A percentile compares a stretch with the other conserved stretches of the same genome.
Conservation (phyloP, 2,888 invertebrate genomes). For the Cinara cedri region DNA sequence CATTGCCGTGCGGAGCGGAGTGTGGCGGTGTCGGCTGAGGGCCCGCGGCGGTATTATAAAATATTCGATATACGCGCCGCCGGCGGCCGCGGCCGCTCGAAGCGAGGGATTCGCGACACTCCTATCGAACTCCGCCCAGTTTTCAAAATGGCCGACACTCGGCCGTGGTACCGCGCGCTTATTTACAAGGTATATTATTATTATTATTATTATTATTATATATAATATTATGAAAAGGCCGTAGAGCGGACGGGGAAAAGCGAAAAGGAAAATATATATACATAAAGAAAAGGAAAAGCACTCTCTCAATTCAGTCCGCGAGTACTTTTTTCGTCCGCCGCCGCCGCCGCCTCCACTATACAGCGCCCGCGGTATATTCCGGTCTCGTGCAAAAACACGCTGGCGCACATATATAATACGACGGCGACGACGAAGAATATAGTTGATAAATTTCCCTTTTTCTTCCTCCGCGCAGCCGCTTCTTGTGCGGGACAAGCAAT, state of each 20-base stretch:
- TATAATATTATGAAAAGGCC: slow-evolving; percentile 5
- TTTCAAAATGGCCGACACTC: slow-evolving; percentile 54
- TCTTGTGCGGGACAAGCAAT: too few species aligned
- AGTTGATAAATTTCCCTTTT: slow-evolving; percentile 53
- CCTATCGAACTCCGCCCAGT: slow-evolving; percentile 49
- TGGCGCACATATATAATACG: too few species aligned
- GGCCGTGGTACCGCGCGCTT: neutral
- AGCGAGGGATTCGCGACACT: slow-evolving; percentile 50
- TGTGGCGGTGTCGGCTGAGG: too few species aligned
- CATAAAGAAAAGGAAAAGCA: slow-evolving; percentile 34
- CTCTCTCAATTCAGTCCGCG: slow-evolving; percentile 45
- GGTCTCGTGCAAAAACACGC: too few species aligned
- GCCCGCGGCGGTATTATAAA: slow-evolving; percentile 14
- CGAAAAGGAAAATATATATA: neutral
- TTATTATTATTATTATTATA: neutral
- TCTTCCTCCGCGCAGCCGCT: slow-evolving; percentile 1
- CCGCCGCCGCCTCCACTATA: neutral
- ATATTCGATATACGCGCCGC: slow-evolving; percentile 36
- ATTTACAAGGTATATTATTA: neutral
- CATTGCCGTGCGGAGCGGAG: neutral
- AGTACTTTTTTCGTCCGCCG: neutral
- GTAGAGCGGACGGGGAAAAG: neutral
- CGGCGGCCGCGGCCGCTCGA: slow-evolving; percentile 7
- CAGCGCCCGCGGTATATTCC: too few species aligned
- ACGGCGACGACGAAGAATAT: slow-evolving; percentile 27